A percentile compares a stretch with the other conserved stretches of the same genome.
phyloP scores from a whole-genome alignment of 1,140 invertebrate species.

The Drosophila chauvacae region DNA sequence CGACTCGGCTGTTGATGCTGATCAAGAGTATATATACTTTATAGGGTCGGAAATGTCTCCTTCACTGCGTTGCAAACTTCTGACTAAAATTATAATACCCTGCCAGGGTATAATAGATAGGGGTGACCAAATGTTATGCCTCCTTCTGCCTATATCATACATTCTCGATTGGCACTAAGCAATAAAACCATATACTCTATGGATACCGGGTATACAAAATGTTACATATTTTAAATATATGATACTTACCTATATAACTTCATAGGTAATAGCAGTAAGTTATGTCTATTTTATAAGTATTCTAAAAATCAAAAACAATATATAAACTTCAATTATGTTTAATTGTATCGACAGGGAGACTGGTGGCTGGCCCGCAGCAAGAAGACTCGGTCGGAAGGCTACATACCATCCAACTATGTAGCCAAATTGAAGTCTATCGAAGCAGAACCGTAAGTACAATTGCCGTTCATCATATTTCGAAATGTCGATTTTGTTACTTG shows the following conservation, averaged over 20 bases:
- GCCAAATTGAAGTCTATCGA: slow-evolving; percentile 99
- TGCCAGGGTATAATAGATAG: no score
- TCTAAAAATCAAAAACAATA: background rate
- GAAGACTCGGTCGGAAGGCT: slow-evolving; percentile 97
- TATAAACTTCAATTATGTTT: background rate
- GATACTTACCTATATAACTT: background rate
- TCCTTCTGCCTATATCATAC: no score
- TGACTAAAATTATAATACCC: no score
- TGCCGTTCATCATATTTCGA: background rate
- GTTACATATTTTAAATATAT: background rate
- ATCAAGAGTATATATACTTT: no score
- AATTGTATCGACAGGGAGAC: slow-evolving; percentile 89
- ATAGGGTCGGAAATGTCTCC: no score
- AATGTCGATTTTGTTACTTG: no score
- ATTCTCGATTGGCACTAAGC: no score
- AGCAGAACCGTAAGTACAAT: slow-evolving; percentile 98
- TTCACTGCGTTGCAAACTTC: no score
- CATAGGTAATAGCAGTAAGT: background rate
- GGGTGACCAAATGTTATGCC: no score
- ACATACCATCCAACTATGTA: slow-evolving; percentile 99
- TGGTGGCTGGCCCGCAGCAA: slow-evolving; percentile 99
- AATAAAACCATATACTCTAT: no score
- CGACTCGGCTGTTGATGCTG: no score
- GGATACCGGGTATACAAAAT: background rate
- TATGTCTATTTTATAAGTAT: background rate